phyloP scores from a whole-genome alignment of 1,140 invertebrate genomes.

The Diuraphis noxia region DNA sequence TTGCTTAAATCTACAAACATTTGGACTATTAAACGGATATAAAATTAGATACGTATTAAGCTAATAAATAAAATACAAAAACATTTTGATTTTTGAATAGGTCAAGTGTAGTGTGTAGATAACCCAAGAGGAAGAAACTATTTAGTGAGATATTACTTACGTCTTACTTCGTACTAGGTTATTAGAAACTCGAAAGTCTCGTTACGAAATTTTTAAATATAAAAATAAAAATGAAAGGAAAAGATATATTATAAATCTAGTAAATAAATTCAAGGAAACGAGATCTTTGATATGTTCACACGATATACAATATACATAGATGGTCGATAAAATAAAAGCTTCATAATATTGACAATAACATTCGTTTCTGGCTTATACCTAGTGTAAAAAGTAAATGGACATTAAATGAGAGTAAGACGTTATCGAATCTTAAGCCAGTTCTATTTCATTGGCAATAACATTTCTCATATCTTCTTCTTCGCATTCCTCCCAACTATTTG shows the following conservation, averaged over 20 bases:
- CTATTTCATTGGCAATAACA: not conserved
- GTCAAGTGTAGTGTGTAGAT: too few relatives aligned
- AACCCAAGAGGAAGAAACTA: not conserved
- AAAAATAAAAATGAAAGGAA: not conserved
- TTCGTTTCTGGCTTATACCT: not conserved
- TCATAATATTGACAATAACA: not conserved
- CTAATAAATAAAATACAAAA: too few relatives aligned
- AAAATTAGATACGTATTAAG: not conserved
- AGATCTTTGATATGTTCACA: not conserved
- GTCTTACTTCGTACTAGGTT: too few relatives aligned
- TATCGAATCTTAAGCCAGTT: not conserved
- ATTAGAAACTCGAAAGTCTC: not conserved
- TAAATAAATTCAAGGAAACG: not conserved
- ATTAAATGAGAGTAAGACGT: not conserved
- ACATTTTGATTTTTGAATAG: not conserved
- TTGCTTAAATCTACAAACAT: too few relatives aligned
- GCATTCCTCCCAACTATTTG: too few relatives aligned
- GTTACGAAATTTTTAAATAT: not conserved
- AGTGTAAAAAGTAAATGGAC: not conserved
- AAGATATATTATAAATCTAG: not conserved
- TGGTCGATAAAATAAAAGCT: not conserved
- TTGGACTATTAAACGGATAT: not conserved
- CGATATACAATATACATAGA: too few relatives aligned
- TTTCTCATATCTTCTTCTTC: too few relatives aligned
- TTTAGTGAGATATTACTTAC: not conserved